Conservation (phyloP, 92 coral and sea anemone species). For the Blastomussa wellsi region DNA sequence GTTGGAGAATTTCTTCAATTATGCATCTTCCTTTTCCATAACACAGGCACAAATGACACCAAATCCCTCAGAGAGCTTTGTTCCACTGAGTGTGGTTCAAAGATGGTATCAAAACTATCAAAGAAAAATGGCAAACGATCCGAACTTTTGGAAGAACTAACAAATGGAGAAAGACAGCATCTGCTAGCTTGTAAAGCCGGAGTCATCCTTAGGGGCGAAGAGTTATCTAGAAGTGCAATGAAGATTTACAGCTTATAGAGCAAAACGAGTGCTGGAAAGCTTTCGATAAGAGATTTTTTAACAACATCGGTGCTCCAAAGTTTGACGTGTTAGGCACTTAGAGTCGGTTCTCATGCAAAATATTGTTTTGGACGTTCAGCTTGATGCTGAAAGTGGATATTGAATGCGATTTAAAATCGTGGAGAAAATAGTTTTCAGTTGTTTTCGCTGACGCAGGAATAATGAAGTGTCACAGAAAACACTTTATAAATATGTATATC, state of each 20-base stretch:
- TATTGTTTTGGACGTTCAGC: too few relatives aligned
- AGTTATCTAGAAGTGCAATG: not conserved
- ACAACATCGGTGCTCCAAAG: not conserved
- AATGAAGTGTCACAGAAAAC: too few relatives aligned
- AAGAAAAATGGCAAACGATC: conserved; percentile 85
- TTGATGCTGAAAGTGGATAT: too few relatives aligned
- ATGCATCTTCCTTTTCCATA: conserved; percentile 82
- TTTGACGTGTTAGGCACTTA: not conserved
- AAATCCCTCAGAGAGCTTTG: conserved; percentile 80
- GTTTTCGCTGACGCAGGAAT: too few relatives aligned
- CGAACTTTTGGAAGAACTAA: conserved; percentile 83
- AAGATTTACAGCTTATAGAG: not conserved
- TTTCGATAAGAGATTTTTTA: not conserved
- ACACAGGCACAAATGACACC: conserved; percentile 97
- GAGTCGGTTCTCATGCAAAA: too few relatives aligned
- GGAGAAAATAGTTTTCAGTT: too few relatives aligned
- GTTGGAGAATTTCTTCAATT: conserved; percentile 94
- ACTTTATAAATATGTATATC: too few relatives aligned
- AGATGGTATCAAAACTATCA: conserved; percentile 87
- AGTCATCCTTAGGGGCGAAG: not conserved
- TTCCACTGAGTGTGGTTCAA: conserved; percentile 87
- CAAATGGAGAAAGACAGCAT: not conserved
- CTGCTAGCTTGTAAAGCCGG: too few relatives aligned
- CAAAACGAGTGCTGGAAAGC: not conserved
- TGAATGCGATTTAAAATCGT: too few relatives aligned